Evolutionary conservation across 2,888 invertebrate species (phyloP), one percentile per base, ranked within the genome.

Genomic region (Stenolophus ochropezus): DNA sequence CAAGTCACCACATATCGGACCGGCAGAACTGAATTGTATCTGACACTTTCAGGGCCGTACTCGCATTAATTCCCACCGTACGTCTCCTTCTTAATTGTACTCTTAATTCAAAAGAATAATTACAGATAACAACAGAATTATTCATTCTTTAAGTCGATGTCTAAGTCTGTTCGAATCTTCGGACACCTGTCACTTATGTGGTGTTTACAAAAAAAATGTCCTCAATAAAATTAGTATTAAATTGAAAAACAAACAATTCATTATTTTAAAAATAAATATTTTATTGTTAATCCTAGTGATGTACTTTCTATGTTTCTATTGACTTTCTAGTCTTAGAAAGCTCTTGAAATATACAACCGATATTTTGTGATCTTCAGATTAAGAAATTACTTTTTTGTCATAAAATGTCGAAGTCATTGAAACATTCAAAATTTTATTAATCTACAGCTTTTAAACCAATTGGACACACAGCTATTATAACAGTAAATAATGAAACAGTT

Each of bases 1-100:
- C 87, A 86, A 86, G 87, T 85, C 85, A 86, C 85, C 87, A 86
- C 87, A 87, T 87, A 87, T 87, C 87, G 86, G 83, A 84, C 84
- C 81, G 83, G n/a, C 61, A 25, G 25, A 25, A 61, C 65, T 74
- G 69, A 79, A 71, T 79, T 79, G 71, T 69, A 18, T 69, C 79
- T 79, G 79, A 79, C 79, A 65, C 53, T n/a, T 71, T 8, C 79
- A 79, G 79, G 49, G 11, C 21, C 69, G 79, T 27, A 53, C n/a
- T 75, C 18, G n/a, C 4, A 16, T 2, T 5, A 2, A 0, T 33
- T 69, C 6, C 2, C 18, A 69, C 18, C 18, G 8, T 8, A 42
- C 11, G 33, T 56, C 21, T 5, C 0, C 16, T 18, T 14, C 33
- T 33, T n/a, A 49, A 49, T n/a, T n/a, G n/a, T n/a, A n/a, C n/a